Conservation (phyloP, 2,888 invertebrate genomes). For the Liposcelis brunnea region DNA sequence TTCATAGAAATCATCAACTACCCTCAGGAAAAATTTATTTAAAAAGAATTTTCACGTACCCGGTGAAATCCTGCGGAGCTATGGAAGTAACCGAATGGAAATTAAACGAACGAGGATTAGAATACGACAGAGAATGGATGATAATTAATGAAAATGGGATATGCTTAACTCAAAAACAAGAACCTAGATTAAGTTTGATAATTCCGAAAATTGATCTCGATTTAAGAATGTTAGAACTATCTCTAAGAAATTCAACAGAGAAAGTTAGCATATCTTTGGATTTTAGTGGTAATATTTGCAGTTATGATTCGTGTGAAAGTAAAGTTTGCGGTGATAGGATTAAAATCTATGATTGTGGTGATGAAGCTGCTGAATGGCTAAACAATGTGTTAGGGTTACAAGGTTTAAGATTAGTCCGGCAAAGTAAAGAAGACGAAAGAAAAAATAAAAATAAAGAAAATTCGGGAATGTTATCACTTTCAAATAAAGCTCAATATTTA, state of each 20-base stretch:
- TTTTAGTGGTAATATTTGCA: too few relatives aligned
- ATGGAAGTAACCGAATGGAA: conserved; percentile 56
- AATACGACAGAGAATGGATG: conserved; percentile 90
- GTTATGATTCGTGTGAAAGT: conserved; percentile 41
- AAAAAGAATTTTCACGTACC: conserved; percentile 52
- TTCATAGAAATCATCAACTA: conserved; percentile 21
- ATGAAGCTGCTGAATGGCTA: conserved; percentile 64
- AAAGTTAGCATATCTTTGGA: too few relatives aligned
- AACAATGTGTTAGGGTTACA: conserved; percentile 47
- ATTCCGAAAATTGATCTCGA: conserved; percentile 48
- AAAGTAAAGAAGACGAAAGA: conserved; percentile 27
- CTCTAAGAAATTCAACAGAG: background rate
- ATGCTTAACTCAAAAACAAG: conserved; percentile 76
- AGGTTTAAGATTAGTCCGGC: conserved; percentile 50
- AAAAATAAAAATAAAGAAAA: conserved; percentile 14
- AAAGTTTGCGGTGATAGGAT: conserved; percentile 75
- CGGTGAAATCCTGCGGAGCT: conserved; percentile 80
- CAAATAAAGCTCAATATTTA: conserved; percentile 75
- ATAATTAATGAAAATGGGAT: conserved; percentile 64
- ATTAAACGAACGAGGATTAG: conserved; percentile 56
- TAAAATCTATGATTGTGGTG: conserved; percentile 69
- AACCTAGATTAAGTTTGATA: conserved; percentile 60
- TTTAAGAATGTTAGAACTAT: background rate
- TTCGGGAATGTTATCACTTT: conserved; percentile 37
- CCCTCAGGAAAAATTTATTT: too few relatives aligned